A percentile compares a stretch with the other conserved stretches of the same genome.
Conservation (phyloP, 2,797 vertebrate species). For the Hybognathus amarus region DNA sequence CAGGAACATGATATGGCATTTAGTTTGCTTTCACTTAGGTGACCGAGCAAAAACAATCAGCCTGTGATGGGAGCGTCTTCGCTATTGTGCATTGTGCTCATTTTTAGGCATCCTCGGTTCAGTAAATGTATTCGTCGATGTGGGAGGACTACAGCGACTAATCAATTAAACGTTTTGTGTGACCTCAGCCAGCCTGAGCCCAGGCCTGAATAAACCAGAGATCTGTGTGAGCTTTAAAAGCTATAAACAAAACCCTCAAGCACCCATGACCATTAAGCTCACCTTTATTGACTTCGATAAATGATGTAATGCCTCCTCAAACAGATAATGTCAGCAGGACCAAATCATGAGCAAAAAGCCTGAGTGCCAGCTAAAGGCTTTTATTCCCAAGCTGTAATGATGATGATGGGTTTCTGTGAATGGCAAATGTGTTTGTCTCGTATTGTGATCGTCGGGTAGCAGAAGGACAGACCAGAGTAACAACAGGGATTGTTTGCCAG, state of each 20-base stretch:
- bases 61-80: background rate
- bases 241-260: slow-evolving; percentile 37
- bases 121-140: background rate
- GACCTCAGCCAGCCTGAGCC: background rate
- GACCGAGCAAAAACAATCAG: slow-evolving; percentile 36
- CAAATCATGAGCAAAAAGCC: slow-evolving; percentile 56
- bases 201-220: background rate
- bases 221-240: slow-evolving; percentile 41
- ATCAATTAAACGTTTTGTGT: background rate
- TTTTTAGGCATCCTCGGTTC: background rate
- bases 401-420: slow-evolving; percentile 8
- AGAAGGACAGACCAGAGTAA: background rate
- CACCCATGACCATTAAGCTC: slow-evolving; percentile 34
- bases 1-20: slow-evolving; percentile 27
- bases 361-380: slow-evolving; percentile 34
- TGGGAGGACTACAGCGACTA: background rate
- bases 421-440: slow-evolving; percentile 33
- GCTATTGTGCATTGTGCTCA: slow-evolving; percentile 1
- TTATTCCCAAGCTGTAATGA: slow-evolving; percentile 22
- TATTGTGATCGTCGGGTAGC: slow-evolving; percentile 17
- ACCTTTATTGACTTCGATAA: slow-evolving; percentile 41
- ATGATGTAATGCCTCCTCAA: slow-evolving; percentile 52
- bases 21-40: slow-evolving; percentile 25
- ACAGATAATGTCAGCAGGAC: slow-evolving; percentile 58
- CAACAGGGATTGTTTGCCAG: slow-evolving; percentile 27